Evolutionary conservation across 2,888 invertebrate genomes (phyloP).

Genomic region (Meghimatium bilineatum): DNA sequence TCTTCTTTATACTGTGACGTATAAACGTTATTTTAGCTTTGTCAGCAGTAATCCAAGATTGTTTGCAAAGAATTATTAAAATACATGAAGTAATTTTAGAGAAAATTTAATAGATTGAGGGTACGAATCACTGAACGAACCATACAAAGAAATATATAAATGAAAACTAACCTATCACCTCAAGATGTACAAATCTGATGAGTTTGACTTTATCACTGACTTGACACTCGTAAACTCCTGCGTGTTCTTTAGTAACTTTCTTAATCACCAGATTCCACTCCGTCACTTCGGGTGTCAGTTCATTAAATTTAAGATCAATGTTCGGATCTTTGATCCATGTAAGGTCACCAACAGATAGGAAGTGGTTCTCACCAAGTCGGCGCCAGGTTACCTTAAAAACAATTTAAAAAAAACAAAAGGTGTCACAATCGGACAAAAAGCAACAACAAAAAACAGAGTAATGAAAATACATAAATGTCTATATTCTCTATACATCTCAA

Average conservation of each 20-base stretch:
- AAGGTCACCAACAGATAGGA: slow-evolving; percentile 63
- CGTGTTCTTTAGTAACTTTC: slow-evolving; percentile 57
- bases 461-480: no score
- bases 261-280: slow-evolving; percentile 63
- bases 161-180: slow-evolving; percentile 60
- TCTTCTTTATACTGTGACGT: no score
- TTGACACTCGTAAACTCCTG: slow-evolving; percentile 64
- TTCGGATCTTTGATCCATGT: slow-evolving; percentile 61
- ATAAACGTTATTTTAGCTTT: no score
- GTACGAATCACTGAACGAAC: no score
- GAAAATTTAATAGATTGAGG: no score
- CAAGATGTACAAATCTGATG: slow-evolving; percentile 58
- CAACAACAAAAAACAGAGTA: no score
- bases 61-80: no score
- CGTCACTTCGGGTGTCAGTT: slow-evolving; percentile 52
- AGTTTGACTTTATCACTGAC: slow-evolving; percentile 59
- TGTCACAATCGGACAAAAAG: no score
- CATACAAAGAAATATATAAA: not conserved
- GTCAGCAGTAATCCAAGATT: no score
- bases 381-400: slow-evolving; percentile 63
- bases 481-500: no score
- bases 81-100: no score
- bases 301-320: slow-evolving; percentile 56
- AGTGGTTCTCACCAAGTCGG: slow-evolving; percentile 58
- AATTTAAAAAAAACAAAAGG: not conserved